Evolutionary conservation across 2,113 vertebrate genomes (phyloP).

Genomic region (Lucifuga dentata): DNA sequence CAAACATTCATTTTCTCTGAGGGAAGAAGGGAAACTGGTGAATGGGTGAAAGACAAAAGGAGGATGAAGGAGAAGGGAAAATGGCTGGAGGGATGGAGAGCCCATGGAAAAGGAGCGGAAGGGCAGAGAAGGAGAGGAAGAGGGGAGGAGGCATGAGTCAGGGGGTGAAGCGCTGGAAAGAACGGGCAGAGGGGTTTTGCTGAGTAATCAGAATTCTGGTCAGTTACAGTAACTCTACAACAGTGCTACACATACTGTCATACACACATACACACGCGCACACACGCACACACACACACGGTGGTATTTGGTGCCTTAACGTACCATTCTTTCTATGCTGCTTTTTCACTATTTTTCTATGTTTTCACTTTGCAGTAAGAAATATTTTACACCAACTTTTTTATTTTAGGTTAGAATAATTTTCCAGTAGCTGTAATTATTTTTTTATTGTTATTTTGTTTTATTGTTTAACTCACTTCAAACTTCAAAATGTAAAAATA

Average conservation of each 20-base stretch:
- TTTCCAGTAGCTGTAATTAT: too few species aligned
- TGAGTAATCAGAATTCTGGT: slow-evolving; percentile 70
- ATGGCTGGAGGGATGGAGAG: slow-evolving; percentile 57
- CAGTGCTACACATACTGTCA: slow-evolving; percentile 38
- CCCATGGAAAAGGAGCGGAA: slow-evolving; percentile 38
- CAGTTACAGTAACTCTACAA: slow-evolving; percentile 78
- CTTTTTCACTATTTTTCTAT: slow-evolving; percentile 11
- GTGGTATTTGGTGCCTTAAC: slow-evolving; percentile 24
- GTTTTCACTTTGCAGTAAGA: slow-evolving; percentile 11
- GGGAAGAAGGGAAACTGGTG: slow-evolving; percentile 58
- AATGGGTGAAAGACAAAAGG: slow-evolving; percentile 67
- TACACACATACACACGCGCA: slow-evolving; percentile 2
- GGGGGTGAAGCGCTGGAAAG: slow-evolving; percentile 51
- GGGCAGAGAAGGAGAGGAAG: slow-evolving; percentile 49
- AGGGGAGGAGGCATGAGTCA: slow-evolving; percentile 70
- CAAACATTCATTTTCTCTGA: slow-evolving; percentile 72
- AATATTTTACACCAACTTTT: slow-evolving; percentile 1
- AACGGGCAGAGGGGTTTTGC: slow-evolving; percentile 62
- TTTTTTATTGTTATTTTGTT: too few species aligned
- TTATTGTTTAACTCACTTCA: too few species aligned
- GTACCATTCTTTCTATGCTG: slow-evolving; percentile 16
- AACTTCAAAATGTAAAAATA: too few species aligned
- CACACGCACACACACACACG: not conserved
- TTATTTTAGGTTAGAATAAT: slow-evolving; percentile 11
- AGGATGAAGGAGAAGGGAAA: slow-evolving; percentile 49